These are phyloP conservation scores for Himalopsyche tibetana DNA, from an alignment of 2,888 invertebrate species.

Conservation along the genomic window DNA sequence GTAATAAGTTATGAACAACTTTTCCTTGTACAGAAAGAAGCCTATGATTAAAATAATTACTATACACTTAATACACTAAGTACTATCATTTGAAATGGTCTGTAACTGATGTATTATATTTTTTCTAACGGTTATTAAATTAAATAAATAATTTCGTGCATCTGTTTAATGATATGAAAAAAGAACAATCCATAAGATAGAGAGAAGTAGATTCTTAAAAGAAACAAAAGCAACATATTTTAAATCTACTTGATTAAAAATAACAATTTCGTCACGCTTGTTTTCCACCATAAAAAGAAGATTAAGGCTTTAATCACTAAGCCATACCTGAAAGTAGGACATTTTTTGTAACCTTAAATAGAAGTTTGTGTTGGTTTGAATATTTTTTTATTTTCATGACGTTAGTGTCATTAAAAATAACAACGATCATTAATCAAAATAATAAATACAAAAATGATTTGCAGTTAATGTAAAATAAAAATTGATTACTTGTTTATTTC, in stretches of 20 bases:
- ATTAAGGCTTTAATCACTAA: background rate
- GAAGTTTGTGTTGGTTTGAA: background rate
- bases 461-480: too few relatives aligned
- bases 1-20: too few relatives aligned
- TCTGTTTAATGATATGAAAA: background rate
- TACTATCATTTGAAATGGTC: too few relatives aligned
- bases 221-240: background rate
- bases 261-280: background rate
- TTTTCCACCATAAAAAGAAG: background rate
- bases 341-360: background rate
- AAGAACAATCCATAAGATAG: background rate
- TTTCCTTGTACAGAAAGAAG: too few relatives aligned
- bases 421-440: too few relatives aligned
- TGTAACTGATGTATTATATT: too few relatives aligned
- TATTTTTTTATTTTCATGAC: background rate
- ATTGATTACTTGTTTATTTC: too few relatives aligned
- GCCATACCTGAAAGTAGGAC: background rate
- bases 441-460: too few relatives aligned
- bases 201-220: background rate
- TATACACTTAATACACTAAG: too few relatives aligned
- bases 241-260: conserved; percentile 16
- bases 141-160: background rate
- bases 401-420: background rate
- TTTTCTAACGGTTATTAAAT: too few relatives aligned
- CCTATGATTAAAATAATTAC: too few relatives aligned